Conservation (phyloP, 2,797 vertebrate species). For the Coilia nasus region DNA sequence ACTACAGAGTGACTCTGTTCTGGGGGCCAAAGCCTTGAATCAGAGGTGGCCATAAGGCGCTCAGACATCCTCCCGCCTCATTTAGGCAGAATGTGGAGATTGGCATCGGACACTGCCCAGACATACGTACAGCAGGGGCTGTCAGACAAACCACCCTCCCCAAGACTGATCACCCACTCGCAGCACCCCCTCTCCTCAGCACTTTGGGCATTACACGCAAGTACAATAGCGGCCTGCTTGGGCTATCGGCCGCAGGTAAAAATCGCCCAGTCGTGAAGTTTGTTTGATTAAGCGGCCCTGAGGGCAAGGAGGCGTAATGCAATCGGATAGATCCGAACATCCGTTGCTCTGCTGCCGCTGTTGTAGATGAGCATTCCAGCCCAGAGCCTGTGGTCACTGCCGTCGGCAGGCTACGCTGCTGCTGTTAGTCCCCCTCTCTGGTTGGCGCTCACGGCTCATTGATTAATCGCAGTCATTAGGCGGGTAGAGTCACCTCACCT, state of each 20-base stretch:
- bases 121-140: neutral
- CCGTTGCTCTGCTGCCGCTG: neutral
- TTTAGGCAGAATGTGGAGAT: neutral
- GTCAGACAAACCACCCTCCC: neutral
- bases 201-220: neutral
- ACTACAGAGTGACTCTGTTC: too few species aligned
- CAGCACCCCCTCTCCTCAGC: neutral
- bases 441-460: slow-evolving; percentile 30
- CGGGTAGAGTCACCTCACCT: slow-evolving; percentile 71
- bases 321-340: neutral
- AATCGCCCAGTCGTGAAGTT: neutral
- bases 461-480: slow-evolving; percentile 72
- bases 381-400: too few species aligned
- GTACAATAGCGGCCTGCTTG: neutral
- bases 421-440: neutral
- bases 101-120: neutral
- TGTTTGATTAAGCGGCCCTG: slow-evolving; percentile 12
- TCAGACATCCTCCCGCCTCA: too few species aligned
- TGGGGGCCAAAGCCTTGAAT: too few species aligned
- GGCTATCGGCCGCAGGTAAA: slow-evolving; percentile 4
- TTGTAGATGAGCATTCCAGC: neutral
- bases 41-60: too few species aligned
- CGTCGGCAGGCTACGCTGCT: neutral
- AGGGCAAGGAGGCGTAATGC: neutral
- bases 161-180: neutral